phyloP scores from a whole-genome alignment of 1,140 invertebrate genomes.

The Diabrotica undecimpunctata region DNA sequence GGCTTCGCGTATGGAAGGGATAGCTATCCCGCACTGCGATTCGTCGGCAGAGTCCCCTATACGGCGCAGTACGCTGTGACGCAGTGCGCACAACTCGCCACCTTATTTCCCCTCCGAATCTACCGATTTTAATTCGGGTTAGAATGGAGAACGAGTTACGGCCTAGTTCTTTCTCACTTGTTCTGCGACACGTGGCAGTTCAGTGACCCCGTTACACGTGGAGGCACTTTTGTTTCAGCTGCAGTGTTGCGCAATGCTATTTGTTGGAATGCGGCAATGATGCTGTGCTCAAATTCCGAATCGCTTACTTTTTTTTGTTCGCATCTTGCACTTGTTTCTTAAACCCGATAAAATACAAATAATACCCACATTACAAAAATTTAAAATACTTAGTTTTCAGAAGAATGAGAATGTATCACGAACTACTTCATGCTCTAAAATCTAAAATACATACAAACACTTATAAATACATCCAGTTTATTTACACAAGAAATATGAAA shows the following conservation, averaged over 20 bases:
- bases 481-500: too few relatives aligned
- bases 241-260: conserved; percentile 36
- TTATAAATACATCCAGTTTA: too few relatives aligned
- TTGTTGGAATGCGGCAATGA: conserved; percentile 8
- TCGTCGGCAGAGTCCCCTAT: conserved; percentile 15
- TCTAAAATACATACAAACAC: too few relatives aligned
- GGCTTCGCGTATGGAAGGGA: conserved; percentile 10
- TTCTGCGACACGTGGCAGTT: conserved; percentile 39
- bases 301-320: background rate
- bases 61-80: conserved; percentile 8
- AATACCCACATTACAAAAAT: too few relatives aligned
- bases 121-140: conserved; percentile 23
- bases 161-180: conserved; percentile 26
- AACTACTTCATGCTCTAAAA: too few relatives aligned
- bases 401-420: too few relatives aligned
- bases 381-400: too few relatives aligned
- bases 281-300: background rate
- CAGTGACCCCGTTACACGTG: conserved; percentile 33
- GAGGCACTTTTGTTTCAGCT: conserved; percentile 23
- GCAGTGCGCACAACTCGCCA: conserved; percentile 21
- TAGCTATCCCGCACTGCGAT: conserved; percentile 19
- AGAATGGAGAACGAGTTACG: conserved; percentile 5
- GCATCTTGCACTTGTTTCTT: too few relatives aligned
- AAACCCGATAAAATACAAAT: too few relatives aligned
- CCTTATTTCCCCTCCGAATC: conserved; percentile 11